Evolutionary conservation across 1,140 invertebrate genomes (phyloP).

Genomic region (Matsumurasca onukii): DNA sequence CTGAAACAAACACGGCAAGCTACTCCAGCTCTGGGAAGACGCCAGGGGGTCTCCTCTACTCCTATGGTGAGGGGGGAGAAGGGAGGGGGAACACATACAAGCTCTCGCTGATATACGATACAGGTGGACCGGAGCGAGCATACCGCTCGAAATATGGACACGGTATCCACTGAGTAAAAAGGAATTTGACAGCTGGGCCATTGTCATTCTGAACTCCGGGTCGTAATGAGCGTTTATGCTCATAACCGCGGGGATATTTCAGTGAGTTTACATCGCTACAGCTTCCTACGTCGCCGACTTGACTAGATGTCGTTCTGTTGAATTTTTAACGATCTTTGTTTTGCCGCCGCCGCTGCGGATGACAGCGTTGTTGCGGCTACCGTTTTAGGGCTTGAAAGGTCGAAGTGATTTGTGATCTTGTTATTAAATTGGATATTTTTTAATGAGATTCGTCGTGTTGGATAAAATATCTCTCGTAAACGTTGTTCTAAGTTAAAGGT

Average conservation of each 20-base stretch:
- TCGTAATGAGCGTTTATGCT: background rate
- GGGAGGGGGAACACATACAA: background rate
- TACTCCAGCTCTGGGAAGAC: background rate
- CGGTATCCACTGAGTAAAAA: background rate
- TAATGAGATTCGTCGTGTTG: too few relatives aligned
- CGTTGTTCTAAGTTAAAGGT: too few relatives aligned
- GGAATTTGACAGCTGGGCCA: conserved; percentile 9
- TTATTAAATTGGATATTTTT: too few relatives aligned
- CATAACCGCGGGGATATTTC: conserved; percentile 4
- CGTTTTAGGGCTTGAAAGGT: too few relatives aligned
- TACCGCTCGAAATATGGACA: conserved; percentile 7
- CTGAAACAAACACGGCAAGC: conserved; percentile 12
- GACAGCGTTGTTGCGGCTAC: too few relatives aligned
- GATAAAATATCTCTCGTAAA: too few relatives aligned
- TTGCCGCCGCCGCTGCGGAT: too few relatives aligned
- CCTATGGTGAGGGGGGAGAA: too few relatives aligned
- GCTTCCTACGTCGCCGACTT: background rate
- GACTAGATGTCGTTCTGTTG: too few relatives aligned
- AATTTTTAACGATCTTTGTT: too few relatives aligned
- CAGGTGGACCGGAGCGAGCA: conserved; percentile 5
- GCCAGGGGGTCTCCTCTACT: too few relatives aligned
- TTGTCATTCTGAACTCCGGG: background rate
- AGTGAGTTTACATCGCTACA: background rate
- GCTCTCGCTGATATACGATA: conserved; percentile 10
- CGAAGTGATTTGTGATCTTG: too few relatives aligned